Conservation (phyloP, 2,113 vertebrate genomes). For the Leucosticte australis region DNA sequence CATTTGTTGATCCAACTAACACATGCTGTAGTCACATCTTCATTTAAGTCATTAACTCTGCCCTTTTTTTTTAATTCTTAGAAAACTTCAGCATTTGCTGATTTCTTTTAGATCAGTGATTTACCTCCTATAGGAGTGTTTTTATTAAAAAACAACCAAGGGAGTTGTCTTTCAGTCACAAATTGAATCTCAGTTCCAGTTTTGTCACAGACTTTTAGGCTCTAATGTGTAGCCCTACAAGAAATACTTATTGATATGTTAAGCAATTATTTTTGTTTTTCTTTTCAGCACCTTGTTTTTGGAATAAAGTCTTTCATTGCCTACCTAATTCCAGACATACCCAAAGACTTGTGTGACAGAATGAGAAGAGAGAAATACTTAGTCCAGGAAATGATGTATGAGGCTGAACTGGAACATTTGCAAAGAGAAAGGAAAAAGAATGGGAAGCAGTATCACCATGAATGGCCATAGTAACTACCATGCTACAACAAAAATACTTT, state of each 20-base stretch:
- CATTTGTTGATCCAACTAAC: neutral
- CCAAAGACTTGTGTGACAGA: conserved; percentile 81
- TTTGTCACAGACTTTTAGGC: neutral
- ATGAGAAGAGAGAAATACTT: conserved; percentile 85
- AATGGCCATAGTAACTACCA: conserved; percentile 89
- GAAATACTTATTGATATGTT: neutral
- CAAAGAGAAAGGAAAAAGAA: conserved; percentile 93
- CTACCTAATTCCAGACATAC: conserved; percentile 85
- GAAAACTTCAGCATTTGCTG: neutral
- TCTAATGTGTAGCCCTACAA: neutral
- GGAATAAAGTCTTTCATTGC: conserved; percentile 86
- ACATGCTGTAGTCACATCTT: neutral
- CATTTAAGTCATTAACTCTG: neutral
- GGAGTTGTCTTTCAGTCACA: neutral
- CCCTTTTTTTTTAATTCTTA: neutral
- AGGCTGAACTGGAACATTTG: conserved; percentile 92
- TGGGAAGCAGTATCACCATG: conserved; percentile 92
- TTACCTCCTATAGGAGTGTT: neutral
- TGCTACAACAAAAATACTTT: neutral
- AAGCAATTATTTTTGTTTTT: conserved; percentile 31
- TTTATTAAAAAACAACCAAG: neutral
- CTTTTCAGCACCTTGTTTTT: conserved; percentile 80
- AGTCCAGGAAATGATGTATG: conserved; percentile 86
- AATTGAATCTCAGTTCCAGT: neutral
- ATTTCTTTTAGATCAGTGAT: neutral